phyloP scores from a whole-genome alignment of 2,888 invertebrate genomes.

The Crossocerus cetratus region DNA sequence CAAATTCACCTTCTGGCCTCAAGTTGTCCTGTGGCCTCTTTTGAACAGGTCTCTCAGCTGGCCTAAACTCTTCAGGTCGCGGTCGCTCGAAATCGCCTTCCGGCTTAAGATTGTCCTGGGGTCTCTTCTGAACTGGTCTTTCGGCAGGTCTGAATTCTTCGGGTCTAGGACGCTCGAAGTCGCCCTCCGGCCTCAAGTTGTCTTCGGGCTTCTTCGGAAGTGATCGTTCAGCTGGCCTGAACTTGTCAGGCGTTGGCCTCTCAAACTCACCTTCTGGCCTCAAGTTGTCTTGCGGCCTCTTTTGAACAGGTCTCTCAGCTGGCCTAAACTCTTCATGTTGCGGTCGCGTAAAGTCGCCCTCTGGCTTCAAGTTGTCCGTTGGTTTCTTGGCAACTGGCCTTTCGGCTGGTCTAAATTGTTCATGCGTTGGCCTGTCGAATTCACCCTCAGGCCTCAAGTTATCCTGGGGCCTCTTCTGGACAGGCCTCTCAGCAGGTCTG shows the following conservation, averaged over 20 bases:
- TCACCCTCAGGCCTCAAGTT: slow-evolving; percentile 78
- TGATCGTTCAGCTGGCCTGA: too few relatives aligned
- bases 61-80: too few relatives aligned
- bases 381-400: slow-evolving; percentile 77
- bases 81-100: slow-evolving; percentile 81
- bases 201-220: slow-evolving; percentile 77
- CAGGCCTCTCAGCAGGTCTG: slow-evolving; percentile 72
- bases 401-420: too few relatives aligned
- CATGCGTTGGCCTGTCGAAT: slow-evolving; percentile 78
- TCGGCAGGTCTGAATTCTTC: slow-evolving; percentile 72
- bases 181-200: slow-evolving; percentile 77
- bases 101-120: slow-evolving; percentile 79
- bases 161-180: slow-evolving; percentile 73
- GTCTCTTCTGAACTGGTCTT: slow-evolving; percentile 78
- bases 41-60: slow-evolving; percentile 76
- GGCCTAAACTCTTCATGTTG: slow-evolving; percentile 71
- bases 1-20: slow-evolving; percentile 80
- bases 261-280: slow-evolving; percentile 79
- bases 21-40: too few relatives aligned
- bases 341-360: slow-evolving; percentile 76
- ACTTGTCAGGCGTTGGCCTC: too few relatives aligned
- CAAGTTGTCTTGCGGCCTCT: slow-evolving; percentile 79
- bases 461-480: slow-evolving; percentile 76
- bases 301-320: slow-evolving; percentile 77
- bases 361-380: slow-evolving; percentile 76